Base-by-base conservation (phyloP, 2,888 invertebrate species). In the Sarcophaga carnaria region DNA sequence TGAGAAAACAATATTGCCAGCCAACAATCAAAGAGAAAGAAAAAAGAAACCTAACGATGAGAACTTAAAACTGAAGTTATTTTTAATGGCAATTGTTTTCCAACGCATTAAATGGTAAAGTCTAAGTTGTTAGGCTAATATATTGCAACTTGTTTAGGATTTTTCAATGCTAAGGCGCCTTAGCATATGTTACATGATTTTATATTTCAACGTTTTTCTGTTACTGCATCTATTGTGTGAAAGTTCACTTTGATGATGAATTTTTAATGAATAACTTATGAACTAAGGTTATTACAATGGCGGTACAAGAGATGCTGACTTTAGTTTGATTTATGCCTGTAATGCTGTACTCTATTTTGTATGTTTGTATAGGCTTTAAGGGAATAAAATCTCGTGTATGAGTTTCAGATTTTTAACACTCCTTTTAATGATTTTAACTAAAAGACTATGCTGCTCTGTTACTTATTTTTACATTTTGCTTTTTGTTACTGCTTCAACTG, bases 241-340 rank as follows among this genome's bases (percentile, higher is more conserved):
- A 83, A 72, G 77, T 86, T 86, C 83, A 86, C 78, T 80, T 75
- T 86, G 80, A 75, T 83, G 86, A 86, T 86, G 86, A 80, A 86
- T 78, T 86, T 86, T 86, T 81, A 86, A 83, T 86, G 75, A 75
- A 86, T 8, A 80, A 83, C 78, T 78, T 37, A 74, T 83, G 78
- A 80, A 83, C 83, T 86, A 86, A 83, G 86, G 80, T 78, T 80
- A 83, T 86, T 86, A 81, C 66, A 75, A 77, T 74, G 63, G 27
- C 25, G 37, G 47, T 72, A 25, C 54, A 5, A 14, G n/a, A n/a
- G 27, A 37, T 37, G 37, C 10, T 10, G 37, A 37, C 8, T 37
- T 27, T 5, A 45, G 60, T 79, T 45, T 71, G 37, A 47, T 1
- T 25, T 70, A 45, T 74, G 71, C 47, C 14, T 59, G 75, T 12